A percentile compares a stretch with the other conserved stretches of the same genome.
Evolutionary conservation across 2,888 invertebrate species (phyloP).

Genomic region (Scaptomyza caliginosa): DNA sequence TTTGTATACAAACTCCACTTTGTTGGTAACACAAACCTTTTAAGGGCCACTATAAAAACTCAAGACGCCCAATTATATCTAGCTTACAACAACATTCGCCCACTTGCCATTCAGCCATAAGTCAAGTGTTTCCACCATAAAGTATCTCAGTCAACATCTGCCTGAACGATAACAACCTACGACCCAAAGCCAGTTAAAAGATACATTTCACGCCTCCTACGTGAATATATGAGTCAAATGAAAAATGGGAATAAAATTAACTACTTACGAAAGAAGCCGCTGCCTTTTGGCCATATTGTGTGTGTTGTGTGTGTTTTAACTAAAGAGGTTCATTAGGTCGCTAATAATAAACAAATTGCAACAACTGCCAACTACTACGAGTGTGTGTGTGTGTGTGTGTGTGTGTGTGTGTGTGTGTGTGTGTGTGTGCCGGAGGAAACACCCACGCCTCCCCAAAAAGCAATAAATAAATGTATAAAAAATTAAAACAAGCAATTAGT

Average conservation of each 20-base stretch:
- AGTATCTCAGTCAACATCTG: conserved; percentile 33
- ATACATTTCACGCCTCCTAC: conserved; percentile 67
- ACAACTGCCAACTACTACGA: no score
- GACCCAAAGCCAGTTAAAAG: conserved; percentile 15
- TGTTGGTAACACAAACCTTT: not conserved
- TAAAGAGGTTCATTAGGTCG: conserved; percentile 68
- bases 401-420: conserved; percentile 30
- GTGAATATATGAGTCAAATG: conserved; percentile 44
- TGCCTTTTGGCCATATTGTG: conserved; percentile 7
- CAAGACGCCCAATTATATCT: conserved; percentile 11
- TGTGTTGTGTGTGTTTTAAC: no score
- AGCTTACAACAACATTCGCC: conserved; percentile 18
- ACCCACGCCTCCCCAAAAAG: conserved; percentile 40
- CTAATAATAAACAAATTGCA: conserved; percentile 57
- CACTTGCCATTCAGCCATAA: conserved; percentile 16
- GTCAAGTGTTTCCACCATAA: conserved; percentile 46
- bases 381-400: conserved; percentile 47
- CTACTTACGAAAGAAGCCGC: conserved; percentile 24
- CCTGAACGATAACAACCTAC: conserved; percentile 12
- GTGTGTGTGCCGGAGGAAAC: conserved; percentile 63
- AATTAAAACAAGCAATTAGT: not conserved
- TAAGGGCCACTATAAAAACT: conserved; percentile 12
- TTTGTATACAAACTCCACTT: not conserved
- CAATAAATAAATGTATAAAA: conserved; percentile 17
- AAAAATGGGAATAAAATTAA: conserved; percentile 32